Evolutionary conservation across 2,113 vertebrate genomes (phyloP).

Genomic region (Colaptes auratus): DNA sequence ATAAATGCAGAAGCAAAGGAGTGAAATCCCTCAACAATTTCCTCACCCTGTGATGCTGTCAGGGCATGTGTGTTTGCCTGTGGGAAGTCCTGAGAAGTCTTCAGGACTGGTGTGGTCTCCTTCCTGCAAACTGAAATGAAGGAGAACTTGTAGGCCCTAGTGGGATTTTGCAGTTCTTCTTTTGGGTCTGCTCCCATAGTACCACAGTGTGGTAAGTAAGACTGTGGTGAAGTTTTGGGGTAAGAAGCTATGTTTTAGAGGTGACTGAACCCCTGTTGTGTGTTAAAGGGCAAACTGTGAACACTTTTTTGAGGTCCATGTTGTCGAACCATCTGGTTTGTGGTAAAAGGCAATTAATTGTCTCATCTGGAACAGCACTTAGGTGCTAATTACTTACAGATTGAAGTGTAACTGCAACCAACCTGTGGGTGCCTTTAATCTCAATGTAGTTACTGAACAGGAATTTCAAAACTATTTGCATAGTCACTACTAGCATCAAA

Average conservation of each 20-base stretch:
- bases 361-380: background rate
- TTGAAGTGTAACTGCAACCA: background rate
- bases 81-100: background rate
- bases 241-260: background rate
- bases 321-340: background rate
- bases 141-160: too few species aligned
- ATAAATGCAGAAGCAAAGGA: slow-evolving; percentile 6
- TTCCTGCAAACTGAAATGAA: background rate
- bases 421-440: background rate
- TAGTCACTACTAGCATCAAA: background rate
- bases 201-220: background rate
- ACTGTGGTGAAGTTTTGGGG: background rate
- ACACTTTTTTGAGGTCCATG: background rate
- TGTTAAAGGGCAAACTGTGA: background rate
- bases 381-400: background rate
- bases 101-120: background rate
- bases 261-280: background rate
- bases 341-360: background rate
- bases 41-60: background rate
- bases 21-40: background rate
- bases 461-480: background rate
- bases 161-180: background rate
- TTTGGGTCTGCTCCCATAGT: background rate
- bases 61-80: background rate
- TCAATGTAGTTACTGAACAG: background rate